Evolutionary conservation across 2,113 vertebrate species (phyloP).

Genomic region (Platysteira castanea): DNA sequence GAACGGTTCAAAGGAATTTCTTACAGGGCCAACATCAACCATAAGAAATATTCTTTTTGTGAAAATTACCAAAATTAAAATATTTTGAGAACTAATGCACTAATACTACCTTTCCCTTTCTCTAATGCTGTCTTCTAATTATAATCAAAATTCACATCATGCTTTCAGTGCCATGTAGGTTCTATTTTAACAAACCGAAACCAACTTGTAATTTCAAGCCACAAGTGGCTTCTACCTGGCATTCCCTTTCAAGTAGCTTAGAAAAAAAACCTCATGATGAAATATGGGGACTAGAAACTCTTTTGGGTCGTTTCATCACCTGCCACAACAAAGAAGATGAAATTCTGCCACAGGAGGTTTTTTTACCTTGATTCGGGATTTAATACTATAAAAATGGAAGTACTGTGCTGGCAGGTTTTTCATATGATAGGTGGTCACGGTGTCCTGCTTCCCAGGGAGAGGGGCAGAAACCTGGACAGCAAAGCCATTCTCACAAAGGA

Average conservation of each 20-base stretch:
- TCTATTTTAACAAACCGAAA: background rate
- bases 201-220: background rate
- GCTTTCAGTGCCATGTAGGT: background rate
- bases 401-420: conserved; percentile 65
- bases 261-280: background rate
- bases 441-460: background rate
- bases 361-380: conserved; percentile 86
- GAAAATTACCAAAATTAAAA: background rate
- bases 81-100: background rate
- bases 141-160: background rate
- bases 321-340: background rate
- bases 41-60: background rate
- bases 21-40: background rate
- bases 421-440: conserved; percentile 76
- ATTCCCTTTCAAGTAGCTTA: background rate
- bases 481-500: conserved; percentile 85
- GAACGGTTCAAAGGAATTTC: background rate
- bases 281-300: background rate
- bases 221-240: background rate
- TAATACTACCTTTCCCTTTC: background rate
- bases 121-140: background rate
- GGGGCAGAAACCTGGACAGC: conserved; percentile 80
- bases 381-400: conserved; percentile 90
- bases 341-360: background rate
- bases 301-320: background rate